Base-by-base conservation (phyloP, 2,113 vertebrate species). In the Corydoras maculifer region DNA sequence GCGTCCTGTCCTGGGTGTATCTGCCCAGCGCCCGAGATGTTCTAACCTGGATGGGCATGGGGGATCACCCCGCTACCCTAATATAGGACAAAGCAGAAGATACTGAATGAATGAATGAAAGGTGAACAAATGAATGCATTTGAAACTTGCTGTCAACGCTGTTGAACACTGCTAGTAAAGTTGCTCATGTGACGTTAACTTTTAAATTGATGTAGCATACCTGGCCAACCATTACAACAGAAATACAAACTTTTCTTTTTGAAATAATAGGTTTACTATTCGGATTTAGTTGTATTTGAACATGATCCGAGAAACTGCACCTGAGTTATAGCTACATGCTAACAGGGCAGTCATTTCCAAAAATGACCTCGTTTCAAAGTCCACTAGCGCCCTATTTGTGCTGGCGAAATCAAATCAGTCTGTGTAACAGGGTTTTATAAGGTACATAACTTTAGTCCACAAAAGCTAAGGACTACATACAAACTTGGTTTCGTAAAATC, bases 281-380 rank as follows among this genome's bases (percentile, higher is more conserved):
- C 18, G 18, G 18, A 2, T 25, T 25, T 25, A 25, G 18, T 53
- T 53, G 9, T 14, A 53, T 53, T 53, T 53, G 13, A 53, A 10
- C 35, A 53, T 53, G 51, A 14, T 7, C 51, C 2, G 13, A 53
- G 51, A 53, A 43, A 10, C 54, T 15, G 11, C 53, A 1, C 53
- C 53, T 13, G 53, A 57, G 6, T 14, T 57, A n/a, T 15, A 57
- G 12, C 12, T 14, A 57, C 54, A 14, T n/a, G 54, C 54, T 57
- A 57, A 57, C 54, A 57, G 51, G 6, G 35, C 50, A 14, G 9
- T 8, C 5, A 31, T 55, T 68, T 18, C 32, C 9, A 31, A 43
- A 43, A 68, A 68, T 68, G 53, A 43, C 65, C 65, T 68, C 61
- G 35, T 43, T n/a, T 8, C 61, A 72, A 72, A 57, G 54, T 57